Base-by-base conservation (phyloP, 2,888 invertebrate genomes). In the Cheiracanthium punctorium region DNA sequence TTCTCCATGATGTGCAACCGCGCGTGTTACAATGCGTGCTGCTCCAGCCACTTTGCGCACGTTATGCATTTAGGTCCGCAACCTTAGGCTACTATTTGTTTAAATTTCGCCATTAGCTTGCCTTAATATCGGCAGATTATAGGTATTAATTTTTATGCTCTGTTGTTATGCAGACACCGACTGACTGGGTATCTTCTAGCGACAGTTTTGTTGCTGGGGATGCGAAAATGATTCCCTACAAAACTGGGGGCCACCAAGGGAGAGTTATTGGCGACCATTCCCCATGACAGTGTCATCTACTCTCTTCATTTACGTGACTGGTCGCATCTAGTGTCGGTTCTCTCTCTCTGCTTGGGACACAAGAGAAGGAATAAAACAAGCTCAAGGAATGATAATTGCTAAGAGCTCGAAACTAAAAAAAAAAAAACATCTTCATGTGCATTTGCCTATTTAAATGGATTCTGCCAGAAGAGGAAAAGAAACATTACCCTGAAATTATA, bases 111-210 rank as follows among this genome's bases (percentile, higher is more conserved):
- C 69, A 33, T 69, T 69, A 69, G 24, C n/a, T 33, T 24, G n/a
- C 37, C 33, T 69, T 69, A 69, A 69, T 69, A 69, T 33, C 69
- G 1, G 1, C 2, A 69, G 33, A 69, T 69, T 69, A 69, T 33
- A 69, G 69, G 69, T 33, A 69, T 69, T 69, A 32, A 69, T 69
- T 37, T n/a, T 32, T 69, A 33, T 69, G 32, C 69, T 69, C 33
- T 37, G 37, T 69, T 69, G 58, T 58, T 58, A 24, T 5, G 58
- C 58, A 24, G 8, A 58, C 58, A 58, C 58, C 58, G 58, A 58
- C 58, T 58, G 48, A 4, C 24, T 24, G 20, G 48, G 8, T 20
- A 24, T 58, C 24, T 12, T 1, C 24, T 12, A 58, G 24, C 17
- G 58, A 58, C 58, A 58, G 58, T 58, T 58, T 58, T 58, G 58